A percentile compares a stretch with the other conserved stretches of the same genome.
These are phyloP conservation scores for Hozukius guyotensis DNA, from an alignment of 2,797 vertebrate species.

Conservation along the genomic window DNA sequence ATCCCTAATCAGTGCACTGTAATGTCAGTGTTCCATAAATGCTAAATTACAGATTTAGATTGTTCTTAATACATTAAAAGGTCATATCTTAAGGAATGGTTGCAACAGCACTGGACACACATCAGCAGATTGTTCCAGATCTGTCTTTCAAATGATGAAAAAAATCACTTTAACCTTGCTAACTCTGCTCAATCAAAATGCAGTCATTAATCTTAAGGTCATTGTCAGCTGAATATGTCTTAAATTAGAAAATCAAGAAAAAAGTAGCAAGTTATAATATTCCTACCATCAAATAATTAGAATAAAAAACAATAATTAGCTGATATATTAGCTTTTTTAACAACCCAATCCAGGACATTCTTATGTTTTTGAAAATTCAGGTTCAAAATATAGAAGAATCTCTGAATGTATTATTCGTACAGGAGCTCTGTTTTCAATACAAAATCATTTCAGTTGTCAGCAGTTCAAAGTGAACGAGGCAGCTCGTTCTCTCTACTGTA, in stretches of 20 bases:
- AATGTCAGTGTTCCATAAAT: not conserved
- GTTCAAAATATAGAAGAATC: not conserved
- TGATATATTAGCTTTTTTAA: not conserved
- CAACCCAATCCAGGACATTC: not conserved
- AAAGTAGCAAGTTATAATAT: not conserved
- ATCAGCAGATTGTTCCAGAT: constrained; percentile 65
- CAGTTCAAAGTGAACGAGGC: constrained; percentile 34
- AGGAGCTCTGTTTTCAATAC: constrained; percentile 2
- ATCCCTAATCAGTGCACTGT: not conserved
- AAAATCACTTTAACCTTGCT: constrained; percentile 23
- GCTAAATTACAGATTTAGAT: not conserved
- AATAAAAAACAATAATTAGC: not conserved
- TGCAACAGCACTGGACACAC: constrained; percentile 41
- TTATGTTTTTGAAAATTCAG: not conserved
- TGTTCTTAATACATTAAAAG: constrained; percentile 49
- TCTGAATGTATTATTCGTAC: not conserved
- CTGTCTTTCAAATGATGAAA: constrained; percentile 64
- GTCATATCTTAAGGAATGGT: constrained; percentile 35
- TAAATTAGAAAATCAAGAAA: constrained; percentile 39
- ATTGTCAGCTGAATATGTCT: constrained; percentile 14
- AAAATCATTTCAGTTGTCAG: constrained; percentile 44
- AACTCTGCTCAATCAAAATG: constrained; percentile 46
- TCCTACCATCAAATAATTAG: not conserved
- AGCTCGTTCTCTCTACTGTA: constrained; percentile 31
- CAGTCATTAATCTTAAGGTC: constrained; percentile 54